These are phyloP conservation scores for Sylvia borin DNA, from an alignment of 2,797 vertebrate genomes.

Conservation along the genomic window DNA sequence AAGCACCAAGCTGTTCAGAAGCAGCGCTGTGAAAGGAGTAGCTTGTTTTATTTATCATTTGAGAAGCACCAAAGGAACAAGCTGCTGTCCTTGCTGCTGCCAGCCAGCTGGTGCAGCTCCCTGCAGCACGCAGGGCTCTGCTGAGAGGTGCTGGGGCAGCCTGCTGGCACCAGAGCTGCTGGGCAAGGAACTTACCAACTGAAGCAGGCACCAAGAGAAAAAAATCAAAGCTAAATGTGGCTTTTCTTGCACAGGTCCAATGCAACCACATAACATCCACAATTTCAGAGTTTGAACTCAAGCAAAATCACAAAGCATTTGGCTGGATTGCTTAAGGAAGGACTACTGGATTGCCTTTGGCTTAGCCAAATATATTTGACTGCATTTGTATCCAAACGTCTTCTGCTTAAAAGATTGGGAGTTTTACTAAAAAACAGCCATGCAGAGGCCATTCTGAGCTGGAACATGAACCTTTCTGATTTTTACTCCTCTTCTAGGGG, in stretches of 20 bases:
- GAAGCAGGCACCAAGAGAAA: neutral
- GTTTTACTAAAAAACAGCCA: neutral
- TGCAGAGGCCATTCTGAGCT: neutral
- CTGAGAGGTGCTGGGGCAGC: neutral
- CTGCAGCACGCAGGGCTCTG: neutral
- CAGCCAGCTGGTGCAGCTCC: neutral
- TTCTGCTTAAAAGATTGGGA: neutral
- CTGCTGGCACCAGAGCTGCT: neutral
- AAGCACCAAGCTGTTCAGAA: neutral
- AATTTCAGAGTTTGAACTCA: neutral
- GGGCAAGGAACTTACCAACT: neutral
- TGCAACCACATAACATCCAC: neutral
- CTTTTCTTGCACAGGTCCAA: neutral
- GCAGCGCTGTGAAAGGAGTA: neutral
- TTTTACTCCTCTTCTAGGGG: too few relatives aligned
- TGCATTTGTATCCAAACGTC: neutral
- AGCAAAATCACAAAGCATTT: neutral
- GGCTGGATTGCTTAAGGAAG: neutral
- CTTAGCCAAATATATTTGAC: neutral
- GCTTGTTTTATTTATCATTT: neutral
- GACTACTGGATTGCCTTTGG: neutral
- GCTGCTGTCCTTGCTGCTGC: neutral
- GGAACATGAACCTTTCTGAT: neutral
- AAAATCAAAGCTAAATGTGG: neutral
- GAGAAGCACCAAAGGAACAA: neutral